Evolutionary conservation across 2,113 vertebrate species (phyloP).

Genomic region (Chlorodrepanis virens): DNA sequence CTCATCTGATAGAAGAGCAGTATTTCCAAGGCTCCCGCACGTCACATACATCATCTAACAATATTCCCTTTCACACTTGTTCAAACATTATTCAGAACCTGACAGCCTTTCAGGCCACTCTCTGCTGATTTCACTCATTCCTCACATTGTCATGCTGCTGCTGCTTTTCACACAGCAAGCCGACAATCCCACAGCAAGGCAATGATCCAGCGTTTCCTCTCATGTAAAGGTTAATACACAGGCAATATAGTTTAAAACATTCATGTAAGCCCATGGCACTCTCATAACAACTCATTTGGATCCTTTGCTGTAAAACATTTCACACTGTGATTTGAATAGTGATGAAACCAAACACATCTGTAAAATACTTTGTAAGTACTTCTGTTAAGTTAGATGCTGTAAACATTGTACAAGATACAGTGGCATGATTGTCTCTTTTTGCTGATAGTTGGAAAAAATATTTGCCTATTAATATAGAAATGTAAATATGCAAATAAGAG

Average conservation of each 20-base stretch:
- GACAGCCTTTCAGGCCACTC: neutral
- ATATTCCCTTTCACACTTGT: slow-evolving; percentile 1
- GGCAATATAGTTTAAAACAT: slow-evolving; percentile 15
- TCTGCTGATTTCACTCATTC: slow-evolving; percentile 35
- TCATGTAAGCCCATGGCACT: slow-evolving; percentile 5
- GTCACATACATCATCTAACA: slow-evolving; percentile 25
- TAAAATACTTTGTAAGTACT: neutral
- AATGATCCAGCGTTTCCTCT: slow-evolving; percentile 25
- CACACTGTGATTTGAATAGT: slow-evolving; percentile 10
- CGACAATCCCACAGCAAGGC: neutral
- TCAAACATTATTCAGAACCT: slow-evolving; percentile 42
- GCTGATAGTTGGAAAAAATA: neutral
- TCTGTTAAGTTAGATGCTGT: slow-evolving; percentile 9
- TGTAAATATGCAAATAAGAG: neutral
- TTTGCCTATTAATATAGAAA: neutral
- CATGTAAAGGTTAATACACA: slow-evolving; percentile 32
- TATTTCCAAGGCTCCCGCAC: neutral
- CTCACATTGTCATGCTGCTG: neutral
- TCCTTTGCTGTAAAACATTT: slow-evolving; percentile 20
- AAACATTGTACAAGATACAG: neutral
- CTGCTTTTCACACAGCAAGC: neutral
- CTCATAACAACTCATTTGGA: slow-evolving; percentile 10
- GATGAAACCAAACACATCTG: slow-evolving; percentile 40
- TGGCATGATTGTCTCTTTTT: neutral
- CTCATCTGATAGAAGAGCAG: neutral